These are phyloP conservation scores for Lysandra coridon DNA, from an alignment of 2,888 invertebrate species.

Conservation along the genomic window DNA sequence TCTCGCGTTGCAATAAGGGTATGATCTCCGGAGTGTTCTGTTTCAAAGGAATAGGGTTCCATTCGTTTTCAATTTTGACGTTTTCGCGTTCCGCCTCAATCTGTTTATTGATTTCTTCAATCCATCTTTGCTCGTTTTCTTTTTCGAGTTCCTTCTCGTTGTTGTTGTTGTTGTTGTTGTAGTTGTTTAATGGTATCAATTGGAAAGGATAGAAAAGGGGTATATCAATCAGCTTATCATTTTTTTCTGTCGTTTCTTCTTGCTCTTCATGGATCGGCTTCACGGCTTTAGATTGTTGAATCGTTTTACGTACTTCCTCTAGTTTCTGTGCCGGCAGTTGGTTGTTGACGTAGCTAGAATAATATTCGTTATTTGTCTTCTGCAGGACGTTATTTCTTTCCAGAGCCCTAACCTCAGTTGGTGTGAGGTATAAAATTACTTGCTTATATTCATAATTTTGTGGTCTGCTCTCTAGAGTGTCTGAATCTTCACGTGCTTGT, in stretches of 20 bases:
- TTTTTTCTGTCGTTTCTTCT: slow-evolving; percentile 11
- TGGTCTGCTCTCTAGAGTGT: slow-evolving; percentile 35
- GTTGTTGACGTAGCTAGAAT: background rate
- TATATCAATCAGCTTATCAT: background rate
- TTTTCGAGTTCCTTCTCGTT: background rate
- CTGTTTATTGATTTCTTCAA: background rate
- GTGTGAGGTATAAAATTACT: slow-evolving; percentile 53
- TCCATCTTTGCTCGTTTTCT: background rate
- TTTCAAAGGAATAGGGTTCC: background rate
- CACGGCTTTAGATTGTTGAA: background rate
- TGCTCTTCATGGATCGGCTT: background rate
- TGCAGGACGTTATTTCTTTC: background rate
- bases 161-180: background rate
- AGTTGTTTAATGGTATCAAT: slow-evolving; percentile 8
- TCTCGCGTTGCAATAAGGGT: background rate
- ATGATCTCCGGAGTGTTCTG: background rate
- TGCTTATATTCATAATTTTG: slow-evolving; percentile 54
- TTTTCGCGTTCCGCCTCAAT: background rate
- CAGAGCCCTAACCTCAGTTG: slow-evolving; percentile 29
- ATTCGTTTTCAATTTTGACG: background rate
- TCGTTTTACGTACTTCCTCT: background rate
- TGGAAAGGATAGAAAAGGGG: slow-evolving; percentile 22
- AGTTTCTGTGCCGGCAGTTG: background rate
- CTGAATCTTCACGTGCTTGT: background rate
- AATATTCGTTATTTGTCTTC: background rate